phyloP scores from a whole-genome alignment of 2,888 invertebrate genomes.

The Eumerus sabulonum region DNA sequence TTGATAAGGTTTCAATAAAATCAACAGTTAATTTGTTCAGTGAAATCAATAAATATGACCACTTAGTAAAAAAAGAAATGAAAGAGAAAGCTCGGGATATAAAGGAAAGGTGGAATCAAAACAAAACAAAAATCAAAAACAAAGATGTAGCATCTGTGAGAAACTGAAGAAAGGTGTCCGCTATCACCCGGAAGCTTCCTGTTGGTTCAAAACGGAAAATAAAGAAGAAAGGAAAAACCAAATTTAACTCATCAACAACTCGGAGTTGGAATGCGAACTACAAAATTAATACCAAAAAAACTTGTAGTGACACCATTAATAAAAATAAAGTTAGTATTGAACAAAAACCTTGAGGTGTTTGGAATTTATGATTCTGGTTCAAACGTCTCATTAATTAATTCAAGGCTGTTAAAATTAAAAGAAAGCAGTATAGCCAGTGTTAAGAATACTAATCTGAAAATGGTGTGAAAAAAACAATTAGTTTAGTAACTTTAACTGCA shows the following conservation, averaged over 20 bases:
- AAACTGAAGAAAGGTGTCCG: constrained; percentile 9
- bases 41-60: constrained; percentile 5
- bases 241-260: constrained; percentile 6
- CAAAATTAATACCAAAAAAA: constrained; percentile 30
- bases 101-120: background rate
- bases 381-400: constrained; percentile 28
- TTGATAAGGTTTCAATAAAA: too few relatives aligned
- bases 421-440: background rate
- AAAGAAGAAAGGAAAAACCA: too few relatives aligned
- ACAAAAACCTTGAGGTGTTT: constrained; percentile 14
- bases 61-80: background rate
- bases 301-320: constrained; percentile 30
- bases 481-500: constrained; percentile 25
- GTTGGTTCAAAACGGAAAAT: constrained; percentile 24
- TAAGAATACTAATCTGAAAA: constrained; percentile 14
- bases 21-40: background rate
- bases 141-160: constrained; percentile 8
- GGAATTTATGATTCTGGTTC: constrained; percentile 37
- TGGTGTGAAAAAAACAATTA: constrained; percentile 23
- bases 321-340: constrained; percentile 30
- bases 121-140: constrained; percentile 2
- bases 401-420: constrained; percentile 14
- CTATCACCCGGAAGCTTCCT: constrained; percentile 16
- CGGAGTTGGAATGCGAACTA: constrained; percentile 25
- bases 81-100: too few relatives aligned